A percentile compares a stretch with the other conserved stretches of the same genome.
Evolutionary conservation across 2,113 vertebrate genomes (phyloP).

Genomic region (Eublepharis macularius): DNA sequence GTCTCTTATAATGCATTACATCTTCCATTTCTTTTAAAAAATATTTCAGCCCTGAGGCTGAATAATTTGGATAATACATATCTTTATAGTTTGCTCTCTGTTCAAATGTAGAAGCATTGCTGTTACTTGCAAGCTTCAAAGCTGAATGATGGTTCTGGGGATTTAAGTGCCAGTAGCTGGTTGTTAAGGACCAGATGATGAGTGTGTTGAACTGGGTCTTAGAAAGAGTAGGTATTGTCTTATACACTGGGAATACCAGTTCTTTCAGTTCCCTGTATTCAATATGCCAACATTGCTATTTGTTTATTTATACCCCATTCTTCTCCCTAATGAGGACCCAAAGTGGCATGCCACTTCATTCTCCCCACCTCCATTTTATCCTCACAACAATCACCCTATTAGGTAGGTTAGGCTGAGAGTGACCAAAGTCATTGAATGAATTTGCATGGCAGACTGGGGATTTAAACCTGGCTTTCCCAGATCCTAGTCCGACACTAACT

Average conservation of each 20-base stretch:
- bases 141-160: neutral
- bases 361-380: too few relatives aligned
- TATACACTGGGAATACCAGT: neutral
- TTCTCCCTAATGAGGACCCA: too few relatives aligned
- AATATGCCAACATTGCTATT: neutral
- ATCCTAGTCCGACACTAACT: neutral
- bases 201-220: neutral
- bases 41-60: neutral
- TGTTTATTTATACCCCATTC: neutral
- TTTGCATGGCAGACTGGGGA: too few relatives aligned
- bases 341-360: too few relatives aligned
- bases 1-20: neutral
- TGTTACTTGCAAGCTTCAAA: neutral
- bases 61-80: neutral
- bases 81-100: neutral
- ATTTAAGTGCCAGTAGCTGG: neutral
- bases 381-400: too few relatives aligned
- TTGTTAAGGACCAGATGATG: neutral
- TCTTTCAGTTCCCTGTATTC: neutral
- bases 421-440: too few relatives aligned
- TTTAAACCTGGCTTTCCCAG: too few relatives aligned
- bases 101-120: neutral
- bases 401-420: too few relatives aligned
- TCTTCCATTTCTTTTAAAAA: neutral
- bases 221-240: neutral